Evolutionary conservation across 2,888 invertebrate species (phyloP).

Genomic region (Acanthoscelides obtectus): DNA sequence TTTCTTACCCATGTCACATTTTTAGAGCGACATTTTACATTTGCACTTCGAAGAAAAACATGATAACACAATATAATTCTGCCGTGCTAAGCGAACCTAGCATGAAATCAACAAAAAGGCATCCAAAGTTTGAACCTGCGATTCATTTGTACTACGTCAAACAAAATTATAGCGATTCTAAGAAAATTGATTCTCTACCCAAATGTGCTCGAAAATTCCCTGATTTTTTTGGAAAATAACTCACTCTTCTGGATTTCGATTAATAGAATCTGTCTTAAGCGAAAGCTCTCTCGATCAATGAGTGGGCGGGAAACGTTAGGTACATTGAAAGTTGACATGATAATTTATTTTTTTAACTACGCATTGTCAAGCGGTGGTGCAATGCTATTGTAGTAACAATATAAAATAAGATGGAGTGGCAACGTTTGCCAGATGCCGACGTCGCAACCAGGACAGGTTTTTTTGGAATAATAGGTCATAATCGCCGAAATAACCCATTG

Average conservation of each 20-base stretch:
- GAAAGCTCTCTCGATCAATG: not conserved
- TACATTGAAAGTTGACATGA: not conserved
- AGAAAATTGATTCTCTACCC: too few species aligned
- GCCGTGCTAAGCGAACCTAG: too few species aligned
- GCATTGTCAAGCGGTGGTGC: not conserved
- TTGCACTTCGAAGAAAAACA: too few species aligned
- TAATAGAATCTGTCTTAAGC: not conserved
- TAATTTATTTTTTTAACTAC: not conserved
- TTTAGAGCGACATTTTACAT: too few species aligned
- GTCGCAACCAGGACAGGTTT: not conserved
- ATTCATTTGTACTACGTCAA: too few species aligned
- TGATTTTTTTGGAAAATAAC: too few species aligned
- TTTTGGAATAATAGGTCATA: not conserved
- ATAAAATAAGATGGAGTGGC: not conserved
- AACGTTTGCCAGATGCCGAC: not conserved
- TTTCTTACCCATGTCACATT: too few species aligned
- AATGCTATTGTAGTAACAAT: not conserved
- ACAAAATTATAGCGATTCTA: too few species aligned
- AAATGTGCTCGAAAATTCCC: too few species aligned
- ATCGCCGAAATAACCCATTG: not conserved
- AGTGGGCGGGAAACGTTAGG: not conserved
- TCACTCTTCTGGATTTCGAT: not conserved
- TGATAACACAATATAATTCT: too few species aligned
- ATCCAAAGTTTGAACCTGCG: too few species aligned
- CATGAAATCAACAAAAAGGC: too few species aligned